Conservation (phyloP, 2,113 vertebrate genomes). For the Strix aluco region DNA sequence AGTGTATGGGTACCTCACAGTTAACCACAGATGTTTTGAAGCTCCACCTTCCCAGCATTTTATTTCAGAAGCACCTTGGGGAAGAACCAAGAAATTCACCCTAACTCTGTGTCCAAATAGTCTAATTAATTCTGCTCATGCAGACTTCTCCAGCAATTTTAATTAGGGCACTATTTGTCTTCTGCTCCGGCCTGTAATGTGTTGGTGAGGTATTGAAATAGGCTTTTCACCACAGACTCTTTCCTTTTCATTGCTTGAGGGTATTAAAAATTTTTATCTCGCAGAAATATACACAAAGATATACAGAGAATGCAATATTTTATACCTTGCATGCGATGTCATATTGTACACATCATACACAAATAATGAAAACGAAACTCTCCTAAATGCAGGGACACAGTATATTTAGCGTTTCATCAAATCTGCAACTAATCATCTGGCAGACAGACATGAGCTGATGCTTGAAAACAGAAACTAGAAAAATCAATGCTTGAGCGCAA, state of each 20-base stretch:
- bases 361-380: neutral
- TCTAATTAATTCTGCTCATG: neutral
- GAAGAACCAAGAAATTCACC: slow-evolving; percentile 11
- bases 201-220: neutral
- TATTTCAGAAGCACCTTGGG: neutral
- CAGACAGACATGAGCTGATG: neutral
- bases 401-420: neutral
- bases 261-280: neutral
- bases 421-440: slow-evolving; percentile 12
- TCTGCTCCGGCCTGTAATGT: neutral
- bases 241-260: neutral
- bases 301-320: neutral
- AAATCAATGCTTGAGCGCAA: slow-evolving; percentile 2
- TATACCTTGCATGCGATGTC: neutral
- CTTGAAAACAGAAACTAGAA: slow-evolving; percentile 1
- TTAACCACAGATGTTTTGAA: neutral
- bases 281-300: neutral
- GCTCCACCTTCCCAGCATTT: neutral
- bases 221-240: neutral
- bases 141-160: neutral
- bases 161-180: neutral
- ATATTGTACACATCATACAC: neutral
- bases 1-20: rapidly evolving
- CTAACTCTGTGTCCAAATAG: neutral
- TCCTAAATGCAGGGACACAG: neutral